These are phyloP conservation scores for Drepana arcuata DNA, from an alignment of 1,140 invertebrate species.

Conservation along the genomic window DNA sequence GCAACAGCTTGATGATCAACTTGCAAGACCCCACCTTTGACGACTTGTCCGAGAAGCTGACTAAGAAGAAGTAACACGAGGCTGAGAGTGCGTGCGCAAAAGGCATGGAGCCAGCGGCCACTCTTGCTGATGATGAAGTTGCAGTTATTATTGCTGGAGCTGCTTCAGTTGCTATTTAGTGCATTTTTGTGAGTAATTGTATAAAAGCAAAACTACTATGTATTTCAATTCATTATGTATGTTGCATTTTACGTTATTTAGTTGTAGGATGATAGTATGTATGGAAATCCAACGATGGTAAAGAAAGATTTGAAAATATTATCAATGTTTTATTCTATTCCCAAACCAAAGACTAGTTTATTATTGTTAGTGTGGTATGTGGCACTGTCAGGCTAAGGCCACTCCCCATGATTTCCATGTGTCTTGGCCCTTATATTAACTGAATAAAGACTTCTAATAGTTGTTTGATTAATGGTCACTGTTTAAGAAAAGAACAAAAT, in stretches of 20 bases:
- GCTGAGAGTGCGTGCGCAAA: slow-evolving; percentile 44
- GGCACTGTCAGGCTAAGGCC: too few relatives aligned
- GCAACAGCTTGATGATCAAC: slow-evolving; percentile 96
- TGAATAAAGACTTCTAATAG: too few relatives aligned
- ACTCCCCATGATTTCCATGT: too few relatives aligned
- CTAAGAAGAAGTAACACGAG: slow-evolving; percentile 83
- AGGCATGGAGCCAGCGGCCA: slow-evolving; percentile 34
- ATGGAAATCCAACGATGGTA: slow-evolving; percentile 41
- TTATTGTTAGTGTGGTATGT: too few relatives aligned
- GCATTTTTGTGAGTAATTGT: slow-evolving; percentile 27
- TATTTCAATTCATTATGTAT: slow-evolving; percentile 14
- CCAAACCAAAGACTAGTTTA: too few relatives aligned
- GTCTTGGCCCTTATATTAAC: too few relatives aligned
- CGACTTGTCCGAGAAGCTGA: slow-evolving; percentile 84
- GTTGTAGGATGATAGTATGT: slow-evolving; percentile 60
- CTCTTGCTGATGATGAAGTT: slow-evolving; percentile 51
- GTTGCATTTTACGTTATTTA: slow-evolving; percentile 65
- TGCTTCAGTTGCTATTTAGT: slow-evolving; percentile 47
- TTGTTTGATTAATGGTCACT: too few relatives aligned
- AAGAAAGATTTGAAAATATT: slow-evolving; percentile 23
- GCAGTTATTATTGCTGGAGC: slow-evolving; percentile 48
- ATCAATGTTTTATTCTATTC: slow-evolving; percentile 10
- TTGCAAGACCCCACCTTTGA: slow-evolving; percentile 96
- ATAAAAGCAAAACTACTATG: slow-evolving; percentile 13
- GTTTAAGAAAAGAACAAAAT: too few relatives aligned